Conservation (phyloP, 2,888 invertebrate genomes). For the Trissonchulus latispiculum region DNA sequence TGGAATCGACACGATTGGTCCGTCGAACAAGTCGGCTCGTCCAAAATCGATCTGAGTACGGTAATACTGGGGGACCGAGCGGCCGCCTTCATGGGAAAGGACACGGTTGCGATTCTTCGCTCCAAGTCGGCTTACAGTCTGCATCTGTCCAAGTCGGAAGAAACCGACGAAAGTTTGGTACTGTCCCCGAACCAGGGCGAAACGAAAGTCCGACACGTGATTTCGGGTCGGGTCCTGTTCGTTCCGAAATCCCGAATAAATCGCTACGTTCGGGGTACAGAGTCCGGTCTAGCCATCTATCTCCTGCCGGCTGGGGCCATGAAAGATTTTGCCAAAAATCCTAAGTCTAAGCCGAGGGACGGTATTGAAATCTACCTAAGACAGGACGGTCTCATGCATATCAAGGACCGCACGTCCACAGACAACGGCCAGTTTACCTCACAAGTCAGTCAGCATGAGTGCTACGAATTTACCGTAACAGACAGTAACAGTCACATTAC, state of each 20-base stretch:
- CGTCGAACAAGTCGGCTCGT: background rate
- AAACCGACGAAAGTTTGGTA: too few relatives aligned
- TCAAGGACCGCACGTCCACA: background rate
- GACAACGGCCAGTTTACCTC: background rate
- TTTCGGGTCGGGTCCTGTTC: background rate
- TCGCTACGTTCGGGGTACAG: background rate
- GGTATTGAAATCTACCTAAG: background rate
- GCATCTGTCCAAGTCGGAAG: too few relatives aligned
- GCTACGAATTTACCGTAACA: background rate
- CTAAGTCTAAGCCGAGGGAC: background rate
- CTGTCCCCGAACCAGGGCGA: too few relatives aligned
- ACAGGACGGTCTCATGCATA: background rate
- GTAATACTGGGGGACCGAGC: background rate
- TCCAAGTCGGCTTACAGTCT: background rate
- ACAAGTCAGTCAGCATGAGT: background rate
- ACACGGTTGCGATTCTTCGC: background rate
- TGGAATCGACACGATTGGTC: background rate
- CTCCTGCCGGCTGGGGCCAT: background rate
- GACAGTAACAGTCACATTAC: background rate
- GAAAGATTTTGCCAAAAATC: background rate
- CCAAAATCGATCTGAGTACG: background rate
- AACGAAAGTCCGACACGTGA: background rate
- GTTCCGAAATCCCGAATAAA: background rate
- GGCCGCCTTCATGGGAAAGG: background rate
- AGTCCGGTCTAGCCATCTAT: constrained; percentile 2